phyloP scores from a whole-genome alignment of 1,140 invertebrate genomes.

The Cepaea nemoralis region DNA sequence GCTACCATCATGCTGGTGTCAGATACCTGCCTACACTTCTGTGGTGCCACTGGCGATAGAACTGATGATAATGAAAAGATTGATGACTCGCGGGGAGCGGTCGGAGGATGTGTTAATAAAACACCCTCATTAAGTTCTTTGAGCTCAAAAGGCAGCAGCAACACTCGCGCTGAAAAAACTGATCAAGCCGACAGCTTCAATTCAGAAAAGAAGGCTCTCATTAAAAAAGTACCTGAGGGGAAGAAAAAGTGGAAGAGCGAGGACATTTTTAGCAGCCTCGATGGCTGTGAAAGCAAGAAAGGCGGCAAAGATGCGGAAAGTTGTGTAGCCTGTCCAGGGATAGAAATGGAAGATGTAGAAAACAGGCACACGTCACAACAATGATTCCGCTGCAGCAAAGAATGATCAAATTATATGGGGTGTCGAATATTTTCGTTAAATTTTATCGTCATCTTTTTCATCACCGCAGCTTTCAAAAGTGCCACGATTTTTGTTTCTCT shows the following conservation, averaged over 20 bases:
- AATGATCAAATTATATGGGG: background rate
- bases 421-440: too few relatives aligned
- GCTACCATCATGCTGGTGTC: constrained; percentile 46
- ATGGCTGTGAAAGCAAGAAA: background rate
- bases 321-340: background rate
- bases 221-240: background rate
- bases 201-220: constrained; percentile 17
- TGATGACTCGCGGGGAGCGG: background rate
- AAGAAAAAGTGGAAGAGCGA: background rate
- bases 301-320: background rate
- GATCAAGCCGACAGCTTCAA: background rate
- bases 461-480: background rate
- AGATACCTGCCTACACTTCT: constrained; percentile 43
- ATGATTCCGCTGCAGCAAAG: background rate
- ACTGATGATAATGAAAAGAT: background rate
- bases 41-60: background rate
- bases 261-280: background rate
- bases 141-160: background rate
- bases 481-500: too few relatives aligned
- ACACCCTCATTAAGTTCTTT: background rate
- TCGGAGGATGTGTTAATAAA: background rate
- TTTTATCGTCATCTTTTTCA: background rate
- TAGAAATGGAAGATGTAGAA: background rate
- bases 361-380: background rate
- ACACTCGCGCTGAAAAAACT: background rate